phyloP scores from a whole-genome alignment of 2,113 vertebrate species.

The Alligator mississippiensis region DNA sequence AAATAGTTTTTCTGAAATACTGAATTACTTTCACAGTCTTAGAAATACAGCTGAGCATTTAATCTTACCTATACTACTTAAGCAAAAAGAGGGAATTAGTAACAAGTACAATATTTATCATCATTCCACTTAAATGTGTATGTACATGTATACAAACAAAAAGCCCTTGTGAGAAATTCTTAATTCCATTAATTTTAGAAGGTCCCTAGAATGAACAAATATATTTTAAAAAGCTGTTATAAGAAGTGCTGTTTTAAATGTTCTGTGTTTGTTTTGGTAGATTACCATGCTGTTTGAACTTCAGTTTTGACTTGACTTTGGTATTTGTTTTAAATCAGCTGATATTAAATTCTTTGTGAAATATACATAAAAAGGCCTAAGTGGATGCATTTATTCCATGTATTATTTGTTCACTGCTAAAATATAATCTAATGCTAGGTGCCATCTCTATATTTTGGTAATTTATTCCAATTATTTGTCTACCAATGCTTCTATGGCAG shows the following conservation, averaged over 20 bases:
- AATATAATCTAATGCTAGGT: neutral
- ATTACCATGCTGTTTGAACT: neutral
- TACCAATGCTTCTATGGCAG: neutral
- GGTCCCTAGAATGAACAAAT: neutral
- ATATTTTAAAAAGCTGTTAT: neutral
- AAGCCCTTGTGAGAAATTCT: neutral
- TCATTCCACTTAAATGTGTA: neutral
- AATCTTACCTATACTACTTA: neutral
- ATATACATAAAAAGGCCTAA: neutral
- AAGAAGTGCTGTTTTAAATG: neutral
- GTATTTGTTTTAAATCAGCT: neutral
- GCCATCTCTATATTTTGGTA: neutral
- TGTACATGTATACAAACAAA: no score
- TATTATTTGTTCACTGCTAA: neutral
- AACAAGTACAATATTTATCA: neutral
- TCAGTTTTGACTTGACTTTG: neutral
- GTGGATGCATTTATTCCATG: neutral
- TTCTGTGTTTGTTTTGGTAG: neutral
- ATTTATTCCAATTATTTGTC: neutral
- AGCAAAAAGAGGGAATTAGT: neutral
- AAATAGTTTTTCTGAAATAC: neutral
- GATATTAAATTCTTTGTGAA: neutral
- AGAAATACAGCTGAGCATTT: neutral
- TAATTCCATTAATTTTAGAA: neutral
- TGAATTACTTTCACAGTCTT: neutral